A percentile compares a stretch with the other conserved stretches of the same genome.
phyloP scores from a whole-genome alignment of 2,888 invertebrate genomes.

The Hipparchia sbordonii region DNA sequence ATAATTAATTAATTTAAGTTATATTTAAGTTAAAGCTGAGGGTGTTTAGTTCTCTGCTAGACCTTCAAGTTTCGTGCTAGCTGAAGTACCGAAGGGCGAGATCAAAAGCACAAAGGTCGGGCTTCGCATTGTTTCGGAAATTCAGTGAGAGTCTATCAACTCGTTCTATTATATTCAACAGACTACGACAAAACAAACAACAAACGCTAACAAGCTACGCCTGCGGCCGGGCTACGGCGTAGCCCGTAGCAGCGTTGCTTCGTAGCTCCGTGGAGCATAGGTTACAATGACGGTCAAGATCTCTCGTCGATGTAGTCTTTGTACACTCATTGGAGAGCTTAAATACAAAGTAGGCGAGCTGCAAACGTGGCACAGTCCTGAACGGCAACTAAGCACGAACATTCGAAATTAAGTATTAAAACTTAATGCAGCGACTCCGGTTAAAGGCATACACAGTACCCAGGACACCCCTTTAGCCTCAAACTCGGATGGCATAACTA shows the following conservation, averaged over 20 bases:
- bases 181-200: conserved; percentile 10
- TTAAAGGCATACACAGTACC: too few species aligned
- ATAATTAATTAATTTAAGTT: too few species aligned
- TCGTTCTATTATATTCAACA: not conserved
- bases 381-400: too few species aligned
- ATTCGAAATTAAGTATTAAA: too few species aligned
- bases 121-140: not conserved
- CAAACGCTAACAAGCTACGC: conserved; percentile 23
- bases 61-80: not conserved
- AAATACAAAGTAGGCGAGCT: too few species aligned
- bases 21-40: not conserved
- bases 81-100: not conserved
- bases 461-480: too few species aligned
- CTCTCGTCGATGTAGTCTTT: not conserved
- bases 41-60: not conserved
- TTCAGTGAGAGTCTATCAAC: not conserved
- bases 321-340: too few species aligned
- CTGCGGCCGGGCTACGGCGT: conserved; percentile 28
- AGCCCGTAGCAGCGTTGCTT: conserved; percentile 26
- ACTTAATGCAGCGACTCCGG: too few species aligned
- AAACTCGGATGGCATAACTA: too few species aligned
- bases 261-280: conserved; percentile 14
- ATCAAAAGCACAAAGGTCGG: conserved; percentile 1
- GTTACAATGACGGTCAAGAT: conserved; percentile 1
- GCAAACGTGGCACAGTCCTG: too few species aligned